A percentile compares a stretch with the other conserved stretches of the same genome.
Evolutionary conservation across 2,797 vertebrate genomes (phyloP).

Genomic region (Chaetophractus vellerosus): DNA sequence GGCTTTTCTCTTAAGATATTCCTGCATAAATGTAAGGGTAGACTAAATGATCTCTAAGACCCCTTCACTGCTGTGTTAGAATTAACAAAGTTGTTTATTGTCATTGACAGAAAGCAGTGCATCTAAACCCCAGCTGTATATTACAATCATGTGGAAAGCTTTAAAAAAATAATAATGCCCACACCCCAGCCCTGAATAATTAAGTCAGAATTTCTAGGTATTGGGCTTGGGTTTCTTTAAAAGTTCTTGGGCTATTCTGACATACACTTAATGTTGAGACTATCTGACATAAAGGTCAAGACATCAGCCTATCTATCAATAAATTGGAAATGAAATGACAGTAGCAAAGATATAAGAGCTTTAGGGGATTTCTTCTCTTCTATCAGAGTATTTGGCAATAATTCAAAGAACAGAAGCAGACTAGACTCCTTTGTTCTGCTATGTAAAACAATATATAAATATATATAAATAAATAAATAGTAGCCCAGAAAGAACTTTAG

Average conservation of each 20-base stretch:
- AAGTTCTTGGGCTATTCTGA: not conserved
- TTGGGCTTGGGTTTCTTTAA: not conserved
- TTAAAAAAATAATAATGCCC: not conserved
- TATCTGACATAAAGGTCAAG: not conserved
- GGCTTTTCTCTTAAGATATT: not conserved
- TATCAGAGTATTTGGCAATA: not conserved
- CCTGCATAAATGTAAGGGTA: not conserved
- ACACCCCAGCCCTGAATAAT: not conserved
- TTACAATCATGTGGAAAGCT: not conserved
- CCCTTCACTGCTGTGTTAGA: not conserved
- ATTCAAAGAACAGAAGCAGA: slow-evolving; percentile 9
- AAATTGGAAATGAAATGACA: not conserved
- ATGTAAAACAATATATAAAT: too few relatives aligned
- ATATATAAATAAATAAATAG: too few relatives aligned
- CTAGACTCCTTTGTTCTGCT: too few relatives aligned
- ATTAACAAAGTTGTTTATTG: not conserved
- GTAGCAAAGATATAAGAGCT: too few relatives aligned
- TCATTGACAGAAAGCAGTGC: not conserved
- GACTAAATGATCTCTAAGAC: not conserved
- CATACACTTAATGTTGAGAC: not conserved
- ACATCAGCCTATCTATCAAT: not conserved
- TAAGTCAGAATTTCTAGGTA: not conserved
- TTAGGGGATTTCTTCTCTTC: slow-evolving; percentile 52
- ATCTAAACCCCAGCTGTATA: not conserved
- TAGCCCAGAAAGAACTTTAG: not conserved